Base-by-base conservation (phyloP, 2,797 vertebrate species). In the Phoebastria nigripes region DNA sequence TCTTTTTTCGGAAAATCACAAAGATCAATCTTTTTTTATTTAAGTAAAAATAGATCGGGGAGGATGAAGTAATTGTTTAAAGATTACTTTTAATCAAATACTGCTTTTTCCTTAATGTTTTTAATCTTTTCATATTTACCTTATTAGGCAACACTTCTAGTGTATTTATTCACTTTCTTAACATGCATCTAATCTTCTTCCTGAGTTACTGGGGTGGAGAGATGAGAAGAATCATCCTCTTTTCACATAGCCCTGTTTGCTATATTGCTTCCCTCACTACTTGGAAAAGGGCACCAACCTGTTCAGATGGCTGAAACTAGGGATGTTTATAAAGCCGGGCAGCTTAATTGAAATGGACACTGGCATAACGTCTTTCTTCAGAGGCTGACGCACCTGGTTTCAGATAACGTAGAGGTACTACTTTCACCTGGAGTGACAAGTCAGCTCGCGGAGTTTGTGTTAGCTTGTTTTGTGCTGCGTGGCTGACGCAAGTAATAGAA, bases 281-380 rank as follows among this genome's bases (percentile, higher is more conserved):
- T 82, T 96, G 96, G 89, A 96, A 96, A 97, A 94, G 96, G 96
- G 72, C 97, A 88, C 26, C 28, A 93, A 78, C 95, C 93, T 97
- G 95, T 96, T 97, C 95, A 91, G 96, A 89, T 96, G 97, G 93
- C 58, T 96, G 87, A 93, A 95, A 87, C 67, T 63, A 54, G 55
- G 92, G 79, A 90, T 97, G 93, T 98, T 98, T 97, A 80, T 96
- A 97, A 97, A 97, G 93, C 88, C 37, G 44, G 88, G 94, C 96
- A 97, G 98, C 97, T 98, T 98, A 98, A 98, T 98, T 97, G 98
- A 93, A 97, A 90, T 70, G 70, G 95, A 92, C 94, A 94, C 72
- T 82, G 79, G 73, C 11, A 41, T 96, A 91, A 97, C 69, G 81
- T 97, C 69, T 94, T 92, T 82, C 96, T 97, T 93, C 35, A 78